phyloP scores from a whole-genome alignment of 2,888 invertebrate species.

The Catocala nupta region DNA sequence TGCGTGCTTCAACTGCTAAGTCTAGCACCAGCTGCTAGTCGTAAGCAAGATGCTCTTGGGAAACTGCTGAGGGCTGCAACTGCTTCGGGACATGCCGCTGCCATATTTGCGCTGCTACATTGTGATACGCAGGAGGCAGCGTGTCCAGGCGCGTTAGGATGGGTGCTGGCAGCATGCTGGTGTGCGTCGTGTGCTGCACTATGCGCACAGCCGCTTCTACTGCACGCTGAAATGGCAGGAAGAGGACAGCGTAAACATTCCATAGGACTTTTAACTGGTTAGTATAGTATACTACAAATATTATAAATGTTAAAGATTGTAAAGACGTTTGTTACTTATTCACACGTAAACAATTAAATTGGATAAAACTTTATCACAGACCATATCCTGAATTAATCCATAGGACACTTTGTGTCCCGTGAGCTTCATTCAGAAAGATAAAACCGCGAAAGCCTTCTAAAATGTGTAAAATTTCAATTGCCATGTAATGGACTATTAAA shows the following conservation, averaged over 20 bases:
- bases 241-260: slow-evolving; percentile 89
- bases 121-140: slow-evolving; percentile 78
- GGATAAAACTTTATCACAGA: too few species aligned
- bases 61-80: slow-evolving; percentile 74
- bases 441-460: too few species aligned
- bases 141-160: slow-evolving; percentile 88
- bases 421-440: too few species aligned
- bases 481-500: too few species aligned
- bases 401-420: too few species aligned
- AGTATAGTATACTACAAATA: background rate
- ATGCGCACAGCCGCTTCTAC: slow-evolving; percentile 90
- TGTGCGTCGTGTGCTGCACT: slow-evolving; percentile 90
- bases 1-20: slow-evolving; percentile 75
- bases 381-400: too few species aligned
- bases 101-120: slow-evolving; percentile 72
- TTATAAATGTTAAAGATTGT: slow-evolving; percentile 17
- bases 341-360: too few species aligned
- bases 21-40: slow-evolving; percentile 55
- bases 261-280: slow-evolving; percentile 90
- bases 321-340: too few species aligned
- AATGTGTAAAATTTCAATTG: too few species aligned
- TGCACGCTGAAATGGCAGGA: slow-evolving; percentile 90
- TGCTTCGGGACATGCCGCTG: slow-evolving; percentile 77
- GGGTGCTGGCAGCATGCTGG: slow-evolving; percentile 91
- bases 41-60: slow-evolving; percentile 65